Base-by-base conservation (phyloP, 2,797 vertebrate species). In the Sebastes itinus region DNA sequence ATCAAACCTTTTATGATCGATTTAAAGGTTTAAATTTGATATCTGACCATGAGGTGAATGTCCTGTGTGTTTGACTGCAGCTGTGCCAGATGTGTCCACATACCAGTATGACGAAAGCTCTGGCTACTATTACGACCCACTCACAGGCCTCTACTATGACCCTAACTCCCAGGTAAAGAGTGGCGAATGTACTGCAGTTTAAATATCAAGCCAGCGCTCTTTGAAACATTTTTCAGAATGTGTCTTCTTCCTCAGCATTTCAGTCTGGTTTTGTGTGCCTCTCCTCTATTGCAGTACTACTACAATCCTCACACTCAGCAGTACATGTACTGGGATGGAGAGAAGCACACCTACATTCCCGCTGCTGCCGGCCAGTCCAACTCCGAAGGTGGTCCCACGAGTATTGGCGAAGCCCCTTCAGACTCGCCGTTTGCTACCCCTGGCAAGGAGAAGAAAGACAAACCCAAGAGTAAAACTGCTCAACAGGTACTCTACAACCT, bases 291-390 rank as follows among this genome's bases (percentile, higher is more conserved):
- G 60, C 92, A 98, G 97, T 98, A 98, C 92, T 98, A 97, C 86
- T 98, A 95, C 85, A 98, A 98, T 25, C 85, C 96, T 78, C 96
- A 97, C 88, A 95, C 94, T 28, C 97, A 97, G 92, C 96, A 97
- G 88, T 98, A 97, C 90, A 96, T 98, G 90, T 98, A 98, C 92
- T 98, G 97, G 97, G 97, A 98, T 23, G 97, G 97, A 49, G 97
- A 97, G 63, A 96, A 96, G 30, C 94, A 95, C 58, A 96, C 93
- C 6, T 98, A 97, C 22, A 88, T 97, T 66, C 95, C 97, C 14
- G 97, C 97, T 7, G 73, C 95, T 49, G 92, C 96, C 4, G 82
- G 77, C 71, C 95, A 96, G 73, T 91, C 93, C 0, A 89, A 91
- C 0, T 77, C 90, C 2, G 96, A 96, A 75, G 82, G 85, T 4